Percentiles rank a stretch among this genome's conserved stretches.
phyloP scores from a whole-genome alignment of 1,140 invertebrate species.

The Cydia fagiglandana region DNA sequence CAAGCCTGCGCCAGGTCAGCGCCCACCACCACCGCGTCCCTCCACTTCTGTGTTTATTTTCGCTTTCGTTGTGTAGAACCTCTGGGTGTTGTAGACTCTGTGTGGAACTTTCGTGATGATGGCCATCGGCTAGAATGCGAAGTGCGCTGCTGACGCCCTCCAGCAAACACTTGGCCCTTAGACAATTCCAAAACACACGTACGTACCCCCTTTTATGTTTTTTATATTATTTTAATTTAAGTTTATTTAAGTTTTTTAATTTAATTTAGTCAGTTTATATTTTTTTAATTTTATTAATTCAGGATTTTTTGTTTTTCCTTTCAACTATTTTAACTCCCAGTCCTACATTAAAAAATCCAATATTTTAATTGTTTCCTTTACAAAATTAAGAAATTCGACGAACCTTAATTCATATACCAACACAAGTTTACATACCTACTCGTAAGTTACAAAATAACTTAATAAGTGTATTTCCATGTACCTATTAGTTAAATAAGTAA shows the following conservation, averaged over 20 bases:
- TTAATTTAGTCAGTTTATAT: slow-evolving; percentile 39
- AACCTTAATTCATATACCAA: neutral
- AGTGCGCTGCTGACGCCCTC: slow-evolving; percentile 77
- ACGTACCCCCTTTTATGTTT: slow-evolving; percentile 63
- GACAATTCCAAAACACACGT: slow-evolving; percentile 74
- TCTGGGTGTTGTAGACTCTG: slow-evolving; percentile 74
- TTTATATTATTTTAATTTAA: slow-evolving; percentile 51
- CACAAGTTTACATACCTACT: neutral
- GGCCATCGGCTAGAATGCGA: slow-evolving; percentile 78
- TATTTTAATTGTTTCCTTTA: too few species aligned
- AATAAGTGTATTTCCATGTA: neutral
- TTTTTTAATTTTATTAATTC: neutral
- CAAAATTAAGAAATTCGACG: neutral
- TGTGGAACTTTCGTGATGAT: slow-evolving; percentile 77
- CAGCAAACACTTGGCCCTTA: slow-evolving; percentile 75
- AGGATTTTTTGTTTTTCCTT: neutral
- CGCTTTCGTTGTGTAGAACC: slow-evolving; percentile 78
- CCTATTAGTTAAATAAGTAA: neutral
- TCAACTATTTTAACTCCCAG: neutral
- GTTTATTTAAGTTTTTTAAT: slow-evolving; percentile 37
- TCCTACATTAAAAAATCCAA: neutral
- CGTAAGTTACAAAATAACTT: neutral
- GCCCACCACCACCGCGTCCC: slow-evolving; percentile 68
- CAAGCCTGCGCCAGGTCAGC: slow-evolving; percentile 78
- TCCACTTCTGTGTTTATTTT: slow-evolving; percentile 77